Evolutionary conservation across 2,113 vertebrate genomes (phyloP), one percentile per base, ranked within the genome.

Genomic region (Oreochromis aureus): DNA sequence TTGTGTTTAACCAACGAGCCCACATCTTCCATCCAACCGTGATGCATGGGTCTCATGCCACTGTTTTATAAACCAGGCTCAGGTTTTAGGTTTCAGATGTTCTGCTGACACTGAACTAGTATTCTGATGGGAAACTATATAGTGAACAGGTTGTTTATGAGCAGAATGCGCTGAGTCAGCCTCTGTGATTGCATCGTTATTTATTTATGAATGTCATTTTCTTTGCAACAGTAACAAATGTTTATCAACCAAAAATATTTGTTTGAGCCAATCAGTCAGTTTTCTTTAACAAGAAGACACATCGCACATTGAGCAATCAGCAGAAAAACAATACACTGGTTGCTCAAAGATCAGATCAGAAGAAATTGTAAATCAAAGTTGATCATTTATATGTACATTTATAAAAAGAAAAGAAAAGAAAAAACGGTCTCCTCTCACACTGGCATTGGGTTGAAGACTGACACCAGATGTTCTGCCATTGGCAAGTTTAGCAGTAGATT

Each of bases 401-500:
- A 24, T 71, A 18, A 46, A 46, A 30, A 48, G 22, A 46, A 44
- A 46, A 46, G 22, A 18, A 46, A 46, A 46, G 13, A 13, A 48
- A 76, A 18, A 76, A 48, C 22, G 11, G 41, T 48, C 44, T 76
- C 16, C 44, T 76, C 44, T 82, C 79, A 51, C 24, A 6, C 69
- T 55, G 24, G 13, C 5, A 1, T 30, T 82, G n/a, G 51, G 24
- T 79, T 66, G 36, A 32, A 79, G 58, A 54, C 34, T 55, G 81
- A 82, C 56, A 82, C 76, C 86, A 90, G 89, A 84, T 86, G 89
- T 71, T 88, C 56, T 82, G 86, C 86, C 84, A 92, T 54, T 41
- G 66, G 87, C 87, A 80, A 66, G 16, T 86, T 89, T 80, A 81
- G 63, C 76, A 66, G 61, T 58, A 58, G 63, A 48, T 79, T 22